These are phyloP conservation scores for Hycleus phaleratus DNA, from an alignment of 1,140 invertebrate genomes.

Conservation along the genomic window DNA sequence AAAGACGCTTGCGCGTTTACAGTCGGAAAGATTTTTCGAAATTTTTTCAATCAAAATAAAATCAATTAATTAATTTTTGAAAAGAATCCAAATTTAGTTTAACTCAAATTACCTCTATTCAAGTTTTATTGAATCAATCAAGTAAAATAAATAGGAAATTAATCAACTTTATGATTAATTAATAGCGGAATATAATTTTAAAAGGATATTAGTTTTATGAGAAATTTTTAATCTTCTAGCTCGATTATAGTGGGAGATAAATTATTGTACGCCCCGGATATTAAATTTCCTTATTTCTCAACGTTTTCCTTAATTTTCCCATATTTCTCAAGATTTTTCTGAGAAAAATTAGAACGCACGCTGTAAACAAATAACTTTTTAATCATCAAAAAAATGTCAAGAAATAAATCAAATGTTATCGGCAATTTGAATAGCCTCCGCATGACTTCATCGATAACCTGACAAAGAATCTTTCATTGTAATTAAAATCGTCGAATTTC, in stretches of 20 bases:
- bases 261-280: too few species aligned
- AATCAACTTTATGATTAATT: too few species aligned
- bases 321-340: neutral
- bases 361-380: constrained; percentile 7
- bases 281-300: constrained; percentile 1
- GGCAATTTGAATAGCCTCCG: neutral
- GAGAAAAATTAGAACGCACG: constrained; percentile 2
- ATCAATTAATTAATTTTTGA: too few species aligned
- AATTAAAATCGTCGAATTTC: neutral
- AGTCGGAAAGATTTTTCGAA: neutral
- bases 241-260: too few species aligned
- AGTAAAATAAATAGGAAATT: too few species aligned
- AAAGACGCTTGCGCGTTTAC: constrained; percentile 7
- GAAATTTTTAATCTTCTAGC: too few species aligned
- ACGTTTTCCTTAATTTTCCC: neutral
- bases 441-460: constrained; percentile 1
- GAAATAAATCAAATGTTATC: constrained; percentile 7
- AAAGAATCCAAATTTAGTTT: too few species aligned
- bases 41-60: neutral
- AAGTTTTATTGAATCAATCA: too few species aligned
- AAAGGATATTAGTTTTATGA: too few species aligned
- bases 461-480: constrained; percentile 1
- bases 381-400: constrained; percentile 1
- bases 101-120: too few species aligned
- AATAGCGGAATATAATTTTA: too few species aligned